Evolutionary conservation across 2,797 vertebrate genomes (phyloP), one percentile per base, ranked within the genome.

Genomic region (Amblyraja radiata): DNA sequence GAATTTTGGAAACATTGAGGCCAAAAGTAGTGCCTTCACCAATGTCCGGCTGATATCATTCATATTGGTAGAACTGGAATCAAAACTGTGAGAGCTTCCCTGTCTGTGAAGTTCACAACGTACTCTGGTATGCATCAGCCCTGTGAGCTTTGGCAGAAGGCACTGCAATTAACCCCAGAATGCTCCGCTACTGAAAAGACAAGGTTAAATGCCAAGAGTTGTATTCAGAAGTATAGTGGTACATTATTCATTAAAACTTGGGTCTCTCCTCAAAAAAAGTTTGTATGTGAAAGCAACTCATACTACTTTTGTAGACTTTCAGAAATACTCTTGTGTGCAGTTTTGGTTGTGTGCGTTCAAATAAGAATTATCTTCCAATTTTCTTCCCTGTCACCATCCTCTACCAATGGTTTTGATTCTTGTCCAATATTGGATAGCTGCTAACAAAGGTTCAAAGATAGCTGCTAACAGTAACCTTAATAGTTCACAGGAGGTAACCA

Each of bases 151-250:
- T 76, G 71, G 39, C 10, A 54, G 25, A 92, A 74, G 39, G 61
- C 61, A 92, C 11, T 54, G 46, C 71, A 54, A 92, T 92, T 92
- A 74, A 73, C 39, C 25, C 21, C 46, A 32, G 65, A 92, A 76
- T 8, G 25, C 21, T 76, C 0, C 13, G 7, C 73, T 54, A 74
- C 39, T 74, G 90, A 76, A 92, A 92, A 74, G 23, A 74, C 39
- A 91, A 74, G 28, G 90, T 92, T 92, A 92, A 92, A 76, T 25
- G 73, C 25, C 71, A 92, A 92, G 23, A 92, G 7, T 54, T 54
- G 21, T 92, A 46, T n/a, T 74, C 71, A 74, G 71, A 74, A 90
- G 28, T 92, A 16, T 21, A 39, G 2, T 39, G n/a, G 86, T 71
- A 71, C 71, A 90, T 68, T 36, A 39, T 32, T 23, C 16, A 32